Percentiles rank a stretch among this genome's conserved stretches.
phyloP scores from a whole-genome alignment of 2,113 vertebrate genomes.

The Elachura formosa region DNA sequence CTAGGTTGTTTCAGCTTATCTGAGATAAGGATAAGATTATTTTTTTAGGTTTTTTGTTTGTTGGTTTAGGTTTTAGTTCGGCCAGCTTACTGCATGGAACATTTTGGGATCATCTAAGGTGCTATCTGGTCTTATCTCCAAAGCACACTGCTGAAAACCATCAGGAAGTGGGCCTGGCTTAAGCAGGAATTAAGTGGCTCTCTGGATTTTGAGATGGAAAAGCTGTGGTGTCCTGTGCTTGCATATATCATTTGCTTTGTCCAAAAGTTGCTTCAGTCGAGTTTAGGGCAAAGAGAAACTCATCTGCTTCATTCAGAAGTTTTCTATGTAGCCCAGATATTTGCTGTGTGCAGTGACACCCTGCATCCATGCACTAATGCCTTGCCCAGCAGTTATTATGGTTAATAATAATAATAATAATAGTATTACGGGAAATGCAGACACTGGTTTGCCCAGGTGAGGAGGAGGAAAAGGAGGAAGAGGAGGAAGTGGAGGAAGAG shows the following conservation, averaged over 20 bases:
- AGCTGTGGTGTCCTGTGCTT: fast-evolving
- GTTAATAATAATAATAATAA: background rate
- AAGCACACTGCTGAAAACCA: background rate
- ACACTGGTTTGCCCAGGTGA: background rate
- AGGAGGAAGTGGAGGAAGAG: too few species aligned
- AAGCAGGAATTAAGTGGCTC: background rate
- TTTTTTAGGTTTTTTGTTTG: background rate
- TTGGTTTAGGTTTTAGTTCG: background rate
- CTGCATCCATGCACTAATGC: background rate
- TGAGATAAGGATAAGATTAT: background rate
- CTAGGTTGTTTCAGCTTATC: background rate
- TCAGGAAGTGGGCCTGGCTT: background rate
- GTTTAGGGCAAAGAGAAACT: background rate
- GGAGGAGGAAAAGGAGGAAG: background rate
- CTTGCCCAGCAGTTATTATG: background rate
- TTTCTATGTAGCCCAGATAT: background rate
- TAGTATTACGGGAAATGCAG: background rate
- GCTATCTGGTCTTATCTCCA: background rate
- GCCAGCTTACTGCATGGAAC: background rate
- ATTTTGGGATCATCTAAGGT: background rate
- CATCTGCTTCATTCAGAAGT: background rate
- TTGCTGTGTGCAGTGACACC: background rate
- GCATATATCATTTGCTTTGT: background rate
- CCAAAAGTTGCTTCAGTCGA: background rate
- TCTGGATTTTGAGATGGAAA: background rate